These are phyloP conservation scores for Campoletis sonorensis DNA, from an alignment of 1,140 invertebrate species.

Conservation along the genomic window DNA sequence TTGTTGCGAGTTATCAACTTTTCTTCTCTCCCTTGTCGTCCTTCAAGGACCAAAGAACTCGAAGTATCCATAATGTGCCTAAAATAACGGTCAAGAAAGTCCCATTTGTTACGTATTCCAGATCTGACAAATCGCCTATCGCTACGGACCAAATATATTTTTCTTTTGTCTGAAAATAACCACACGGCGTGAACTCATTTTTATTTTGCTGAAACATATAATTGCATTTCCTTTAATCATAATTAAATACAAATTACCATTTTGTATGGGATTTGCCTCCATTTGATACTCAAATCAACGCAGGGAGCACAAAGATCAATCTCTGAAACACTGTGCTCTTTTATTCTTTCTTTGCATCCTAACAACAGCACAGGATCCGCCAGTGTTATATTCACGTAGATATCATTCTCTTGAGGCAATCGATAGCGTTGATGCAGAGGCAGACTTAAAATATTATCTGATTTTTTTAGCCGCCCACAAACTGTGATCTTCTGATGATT, in stretches of 20 bases:
- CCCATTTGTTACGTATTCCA: no score
- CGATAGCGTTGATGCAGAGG: slow-evolving; percentile 73
- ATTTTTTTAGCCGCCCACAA: slow-evolving; percentile 58
- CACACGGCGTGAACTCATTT: no score
- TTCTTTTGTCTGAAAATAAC: no score
- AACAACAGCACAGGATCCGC: slow-evolving; percentile 64
- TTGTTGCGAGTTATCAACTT: no score
- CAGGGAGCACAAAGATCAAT: slow-evolving; percentile 66
- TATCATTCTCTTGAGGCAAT: slow-evolving; percentile 57
- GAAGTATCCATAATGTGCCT: no score
- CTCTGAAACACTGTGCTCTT: slow-evolving; percentile 64
- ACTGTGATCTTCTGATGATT: slow-evolving; percentile 64
- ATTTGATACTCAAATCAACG: slow-evolving; percentile 59
- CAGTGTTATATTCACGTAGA: slow-evolving; percentile 61
- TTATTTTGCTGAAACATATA: no score
- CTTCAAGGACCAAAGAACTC: no score
- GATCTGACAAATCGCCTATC: no score
- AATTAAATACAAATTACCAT: slow-evolving; percentile 54
- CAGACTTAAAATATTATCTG: slow-evolving; percentile 56
- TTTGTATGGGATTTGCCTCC: slow-evolving; percentile 66
- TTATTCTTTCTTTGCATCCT: slow-evolving; percentile 66
- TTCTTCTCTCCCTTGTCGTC: no score
- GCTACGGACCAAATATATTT: no score
- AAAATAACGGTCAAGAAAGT: no score
- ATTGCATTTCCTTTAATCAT: no score